Evolutionary conservation across 2,113 vertebrate species (phyloP), one percentile per base, ranked within the genome.

Genomic region (Pristiophorus japonicus): DNA sequence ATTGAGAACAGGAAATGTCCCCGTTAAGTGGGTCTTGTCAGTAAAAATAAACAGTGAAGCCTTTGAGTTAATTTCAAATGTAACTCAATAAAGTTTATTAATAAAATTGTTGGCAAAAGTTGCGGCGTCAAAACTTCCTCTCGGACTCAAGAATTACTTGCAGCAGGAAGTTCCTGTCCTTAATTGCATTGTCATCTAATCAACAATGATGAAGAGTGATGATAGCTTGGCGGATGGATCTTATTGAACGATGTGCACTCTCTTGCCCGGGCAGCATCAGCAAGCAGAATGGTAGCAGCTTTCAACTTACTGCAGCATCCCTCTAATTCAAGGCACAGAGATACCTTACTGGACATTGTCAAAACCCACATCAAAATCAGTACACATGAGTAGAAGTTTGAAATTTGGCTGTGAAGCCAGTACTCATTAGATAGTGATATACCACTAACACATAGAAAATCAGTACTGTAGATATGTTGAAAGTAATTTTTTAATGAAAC

Each of bases 81-180:
- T 67, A 94, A 94, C 65, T 66, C 42, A 90, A 59, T 59, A 34
- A 27, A 55, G 24, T 59, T 34, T 90, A 90, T 62, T 90, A 34
- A n/a, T 63, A 92, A 62, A 63, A n/a, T 34, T 90, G 24, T 22
- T 92, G 90, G 62, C 59, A 92, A 92, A 92, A 92, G 65, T 94
- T 94, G 22, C n/a, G 65, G 92, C 10, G n/a, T 67, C 92, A 67
- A 27, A 59, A 65, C 63, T 66, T 94, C 38, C 42, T 27, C 91
- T 42, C 62, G 3, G 38, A 27, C 38, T 42, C n/a, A 42, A 38
- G 63, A 94, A 66, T 94, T 66, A 45, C 92, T 45, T 94, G 92
- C 22, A 67, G 55, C 55, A 91, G 51, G 51, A 91, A 67, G 3
- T 94, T 94, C 92, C 63, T 45, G 42, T 4, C 22, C 92, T 67